Base-by-base conservation (phyloP, 2,888 invertebrate genomes). In the Aleiodes leptofemur region DNA sequence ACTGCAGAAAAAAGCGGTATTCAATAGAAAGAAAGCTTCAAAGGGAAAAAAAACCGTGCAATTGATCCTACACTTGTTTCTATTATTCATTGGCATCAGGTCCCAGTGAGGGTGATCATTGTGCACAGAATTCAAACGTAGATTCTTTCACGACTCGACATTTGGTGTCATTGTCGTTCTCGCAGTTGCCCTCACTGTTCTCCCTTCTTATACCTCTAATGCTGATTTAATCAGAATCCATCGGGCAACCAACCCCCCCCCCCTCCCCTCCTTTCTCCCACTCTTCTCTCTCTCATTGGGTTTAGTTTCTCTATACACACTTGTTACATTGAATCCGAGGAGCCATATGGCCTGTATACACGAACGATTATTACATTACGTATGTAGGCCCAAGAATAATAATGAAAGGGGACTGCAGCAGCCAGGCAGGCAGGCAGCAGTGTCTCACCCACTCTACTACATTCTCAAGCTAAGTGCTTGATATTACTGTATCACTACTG, bases 321-420 rank as follows among this genome's bases (percentile, higher is more conserved):
- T 76, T 76, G 76, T 72, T 76, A 76, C 76, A 76, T 76, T 68
- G 76, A 76, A 76, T 69, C 59, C 72, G 66, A 78, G 64, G 81
- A 79, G 84, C 86, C 89, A 89, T 89, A 89, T 89, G 89, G 88
- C 87, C 76, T 82, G 81, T 84, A 86, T 87, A 87, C 86, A 88
- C 84, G 85, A 69, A 82, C 86, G 88, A 89, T 89, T 89, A 89
- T 89, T 89, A 86, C 88, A 88, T 89, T 89, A 89, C 84, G 86
- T 84, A 86, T 87, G 87, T 87, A 87, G 83, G 84, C 82, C 81
- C 82, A 83, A 83, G 85, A 86, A 86, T 86, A 85, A 87, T 87
- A 83, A 83, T 81, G 80, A 82, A 81, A 81, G 79, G 80, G 79
- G 78, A 82, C 77, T 78, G 76, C 57, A 50, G 48, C 72, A 38